Base-by-base conservation (phyloP, 2,888 invertebrate species). In the Cylloceria caligata region DNA sequence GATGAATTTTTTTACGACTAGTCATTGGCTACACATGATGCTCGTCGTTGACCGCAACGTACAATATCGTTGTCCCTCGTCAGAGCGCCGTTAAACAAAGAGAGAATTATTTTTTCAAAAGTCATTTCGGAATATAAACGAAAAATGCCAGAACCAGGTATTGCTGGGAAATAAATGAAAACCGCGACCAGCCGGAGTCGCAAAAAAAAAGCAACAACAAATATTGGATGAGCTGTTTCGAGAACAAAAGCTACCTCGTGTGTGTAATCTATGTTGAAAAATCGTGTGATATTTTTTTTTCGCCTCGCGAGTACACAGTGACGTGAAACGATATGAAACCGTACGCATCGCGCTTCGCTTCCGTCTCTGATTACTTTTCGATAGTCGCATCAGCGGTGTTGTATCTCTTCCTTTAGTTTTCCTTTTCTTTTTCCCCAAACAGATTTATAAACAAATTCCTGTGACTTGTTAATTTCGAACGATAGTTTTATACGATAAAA, bases 281-380 rank as follows among this genome's bases (percentile, higher is more conserved):
- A 60, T 74, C 13, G 16, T 21, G 39, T 49, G 57, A 34, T 60
- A 11, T 80, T 79, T 79, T 72, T n/a, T 67, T 73, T 71, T 47
- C 55, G 39, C 19, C 68, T 39, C 62, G 45, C 30, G 67, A 52
- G n/a, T 49, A 30, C 65, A 71, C 45, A 49, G 30, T 47, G 49
- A 45, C 45, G 42, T 52, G 42, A 39, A 81, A 57, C 64, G 49
- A 34, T 74, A 78, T 78, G 16, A 78, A 74, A 80, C 60, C 60
- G 60, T 60, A 36, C 36, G 34, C 36, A 71, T 55, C 27, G 42
- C 57, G 57, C 42, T 71, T 45, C 27, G 42, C 57, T 71, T 71
- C 42, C 55, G 19, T 45, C 69, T 73, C 55, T 71, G 69, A 78
- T 65, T 71, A 78, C 78, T 71, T 69, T 81, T 74, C 55, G 69